Evolutionary conservation across 2,797 vertebrate genomes (phyloP), one percentile per base, ranked within the genome.

Genomic region (Oreochromis grahami): DNA sequence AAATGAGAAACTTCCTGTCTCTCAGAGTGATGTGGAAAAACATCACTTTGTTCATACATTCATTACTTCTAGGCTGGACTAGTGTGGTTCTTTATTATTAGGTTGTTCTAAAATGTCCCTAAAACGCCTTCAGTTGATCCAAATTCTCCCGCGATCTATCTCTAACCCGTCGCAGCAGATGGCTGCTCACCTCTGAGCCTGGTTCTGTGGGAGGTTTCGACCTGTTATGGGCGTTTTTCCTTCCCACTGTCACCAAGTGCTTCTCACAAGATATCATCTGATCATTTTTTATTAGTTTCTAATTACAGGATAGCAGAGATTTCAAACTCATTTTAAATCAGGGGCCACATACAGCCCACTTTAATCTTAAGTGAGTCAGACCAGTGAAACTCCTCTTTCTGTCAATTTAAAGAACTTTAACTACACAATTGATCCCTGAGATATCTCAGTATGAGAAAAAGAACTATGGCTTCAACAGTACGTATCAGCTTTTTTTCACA

Each of bases 341-440:
- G 32, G 58, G 34, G 58, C 34, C 19, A 13, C 6, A 36, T 12
- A 12, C 56, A n/a, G 32, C 56, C 17, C 56, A 34, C 32, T 1
- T 63, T 63, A 19, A 36, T 63, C 58, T 63, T 63, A 38, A 63
- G 34, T n/a, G 34, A 38, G 58, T 38, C 32, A 13, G 58, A 63
- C 32, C 58, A 63, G 58, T 63, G 10, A 63, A 38, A 63, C 19
- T 63, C 19, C 58, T 5, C 19, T 63, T 63, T 21, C 58, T 63
- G 58, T 63, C 58, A 38, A 8, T 63, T 21, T 38, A 63, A 63
- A 63, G 34, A 63, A 7, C 34, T 0, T 63, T 63, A 63, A 63
- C 58, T 0, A 38, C 58, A 21, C 34, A 63, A 0, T 11, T 63
- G 10, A 0, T 36, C 19, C 32, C 1, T 38, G 58, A 38, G 32